Base-by-base conservation (phyloP, 1,140 invertebrate species). In the Euglossa dilemma region DNA sequence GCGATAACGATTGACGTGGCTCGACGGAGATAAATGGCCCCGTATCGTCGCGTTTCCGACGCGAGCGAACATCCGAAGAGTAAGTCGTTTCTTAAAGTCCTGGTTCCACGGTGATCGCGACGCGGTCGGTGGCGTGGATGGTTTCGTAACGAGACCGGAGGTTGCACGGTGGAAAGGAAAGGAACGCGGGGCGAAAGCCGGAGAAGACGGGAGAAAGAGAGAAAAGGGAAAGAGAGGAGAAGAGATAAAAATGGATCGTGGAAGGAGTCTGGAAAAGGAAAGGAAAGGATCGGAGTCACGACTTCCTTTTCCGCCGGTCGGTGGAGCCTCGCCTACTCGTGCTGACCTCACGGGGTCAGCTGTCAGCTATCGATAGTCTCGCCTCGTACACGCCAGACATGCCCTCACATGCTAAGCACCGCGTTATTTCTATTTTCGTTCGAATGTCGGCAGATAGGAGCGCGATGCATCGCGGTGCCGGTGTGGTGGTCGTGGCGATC, bases 301-400 rank as follows among this genome's bases (percentile, higher is more conserved):
- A 89, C 80, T 89, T 89, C 85, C 87, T 87, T 85, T 87, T 90
- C 87, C 88, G 85, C 61, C 71, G 71, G 18, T 28, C 73, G 67
- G 72, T 52, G 73, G 47, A 69, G 72, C 66, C 80, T 88, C 89
- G 86, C 85, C 85, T 88, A 90, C 85, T 87, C 74, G 81, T n/a
- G 85, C 59, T 86, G 89, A 91, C 87, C 90, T 77, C 72, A 43
- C 54, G 63, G 70, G 89, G 89, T 90, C 88, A 89, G 67, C 89
- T 84, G 88, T 88, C 89, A 87, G 89, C 67, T 89, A 90, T 91
- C 87, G 88, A 91, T 90, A 90, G 82, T 85, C 87, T 63, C 75
- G 59, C 59, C 84, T 84, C 76, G 78, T 86, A 66, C 80, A 71
- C 43, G 56, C 71, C 80, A 87, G 87, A 87, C 85, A 86, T 87